Percentiles rank a stretch among this genome's conserved stretches.
phyloP scores from a whole-genome alignment of 2,888 invertebrate species.

The Rotaria sp. region DNA sequence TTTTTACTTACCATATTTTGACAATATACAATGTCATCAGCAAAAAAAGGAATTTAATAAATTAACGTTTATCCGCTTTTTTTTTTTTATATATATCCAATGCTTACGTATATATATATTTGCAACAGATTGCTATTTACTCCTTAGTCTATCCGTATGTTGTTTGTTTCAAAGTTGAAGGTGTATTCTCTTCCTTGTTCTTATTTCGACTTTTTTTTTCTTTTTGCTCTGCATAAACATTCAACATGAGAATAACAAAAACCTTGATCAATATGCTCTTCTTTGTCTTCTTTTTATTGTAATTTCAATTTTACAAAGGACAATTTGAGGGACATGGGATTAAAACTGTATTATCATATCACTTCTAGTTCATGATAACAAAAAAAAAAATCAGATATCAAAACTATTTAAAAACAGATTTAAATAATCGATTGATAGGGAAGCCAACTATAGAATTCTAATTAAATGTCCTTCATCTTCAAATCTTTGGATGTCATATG shows the following conservation, averaged over 20 bases:
- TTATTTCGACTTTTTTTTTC: neutral
- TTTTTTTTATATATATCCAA: neutral
- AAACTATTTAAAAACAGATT: neutral
- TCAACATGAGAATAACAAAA: neutral
- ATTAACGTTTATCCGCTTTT: neutral
- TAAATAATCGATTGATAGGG: neutral
- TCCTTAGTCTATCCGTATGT: neutral
- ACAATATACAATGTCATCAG: neutral
- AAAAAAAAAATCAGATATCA: neutral
- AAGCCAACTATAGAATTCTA: neutral
- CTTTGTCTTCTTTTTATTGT: neutral
- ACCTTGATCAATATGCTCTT: neutral
- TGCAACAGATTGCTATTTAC: neutral
- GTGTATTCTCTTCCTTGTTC: slow-evolving; percentile 14
- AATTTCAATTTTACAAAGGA: slow-evolving; percentile 13
- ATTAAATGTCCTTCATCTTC: neutral
- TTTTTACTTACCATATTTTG: neutral
- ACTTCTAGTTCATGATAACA: neutral
- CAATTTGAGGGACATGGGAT: neutral
- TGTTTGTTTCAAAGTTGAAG: slow-evolving; percentile 24
- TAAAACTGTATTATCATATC: neutral
- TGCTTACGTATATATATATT: neutral
- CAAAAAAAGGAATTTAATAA: neutral
- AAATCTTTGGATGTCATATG: neutral
- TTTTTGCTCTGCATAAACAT: neutral